Base-by-base conservation (phyloP, 2,113 vertebrate species). In the Oreochromis aureus region DNA sequence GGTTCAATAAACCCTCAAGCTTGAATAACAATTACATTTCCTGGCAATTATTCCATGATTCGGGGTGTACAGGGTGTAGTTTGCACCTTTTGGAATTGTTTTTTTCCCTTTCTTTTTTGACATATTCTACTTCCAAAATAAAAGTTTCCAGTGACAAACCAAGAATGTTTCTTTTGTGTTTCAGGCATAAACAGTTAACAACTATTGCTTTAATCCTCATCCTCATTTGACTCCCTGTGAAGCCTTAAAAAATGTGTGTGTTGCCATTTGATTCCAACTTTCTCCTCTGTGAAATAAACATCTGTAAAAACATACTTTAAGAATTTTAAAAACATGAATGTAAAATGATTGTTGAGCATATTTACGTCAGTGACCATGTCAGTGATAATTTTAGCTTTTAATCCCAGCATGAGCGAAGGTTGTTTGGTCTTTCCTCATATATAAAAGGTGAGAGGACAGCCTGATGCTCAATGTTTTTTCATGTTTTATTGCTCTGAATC, bases 401-500 rank as follows among this genome's bases (percentile, higher is more conserved):
- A 59, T 30, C 16, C 41, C 10, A 16, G 22, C 34, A 82, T 5
- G 7, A 39, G 53, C 2, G 0, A n/a, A 4, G 3, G 15, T n/a
- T 22, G 1, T 12, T 78, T 27, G 11, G 6, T 48, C 9, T 48
- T 36, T 59, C 16, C 76, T 61, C 19, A 34, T 3, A 34, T 18
- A 10, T 46, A 7, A 41, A 83, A 24, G 66, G 22, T 48, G 69
- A 46, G 71, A 48, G 44, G 1, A 48, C 24, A 73, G 22, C 5
- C 27, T 71, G 63, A 41, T 0, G 2, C 30, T 54, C 32, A 5
- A 0, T 82, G 51, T 27, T 69, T 27, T 51, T 71, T 56, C 5
- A 27, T 46, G 73, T 78, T 2, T 51, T 63, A 85, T 83, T 66
- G 12, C 83, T 55, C 18, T 86, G 44, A 84, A 88, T 7, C 19